phyloP scores from a whole-genome alignment of 2,797 vertebrate genomes.

The Cetoscarus ocellatus region DNA sequence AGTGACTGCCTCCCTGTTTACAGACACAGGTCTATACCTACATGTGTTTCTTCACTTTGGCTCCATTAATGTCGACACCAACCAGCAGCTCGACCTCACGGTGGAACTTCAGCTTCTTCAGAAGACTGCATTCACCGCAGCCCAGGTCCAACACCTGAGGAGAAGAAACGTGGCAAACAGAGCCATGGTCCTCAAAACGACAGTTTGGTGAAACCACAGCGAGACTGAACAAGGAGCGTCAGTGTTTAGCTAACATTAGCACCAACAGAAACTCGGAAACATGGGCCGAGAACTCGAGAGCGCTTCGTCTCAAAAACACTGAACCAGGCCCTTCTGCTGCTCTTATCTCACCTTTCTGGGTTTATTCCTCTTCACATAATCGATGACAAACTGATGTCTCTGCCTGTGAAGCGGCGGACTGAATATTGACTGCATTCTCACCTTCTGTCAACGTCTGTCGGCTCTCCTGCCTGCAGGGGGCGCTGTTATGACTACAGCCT shows the following conservation, averaged over 20 bases:
- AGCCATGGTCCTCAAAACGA: not conserved
- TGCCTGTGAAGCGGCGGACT: slow-evolving; percentile 90
- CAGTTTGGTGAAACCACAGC: not conserved
- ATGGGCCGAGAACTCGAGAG: no score
- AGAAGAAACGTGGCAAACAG: not conserved
- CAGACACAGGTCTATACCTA: slow-evolving; percentile 65
- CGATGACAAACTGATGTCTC: slow-evolving; percentile 89
- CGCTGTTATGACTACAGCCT: slow-evolving; percentile 1
- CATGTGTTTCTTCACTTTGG: slow-evolving; percentile 83
- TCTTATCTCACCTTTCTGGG: slow-evolving; percentile 87
- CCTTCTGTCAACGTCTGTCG: rapidly evolving
- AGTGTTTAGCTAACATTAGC: no score
- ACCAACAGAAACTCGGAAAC: no score
- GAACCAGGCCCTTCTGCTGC: not conserved
- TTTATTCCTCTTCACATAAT: slow-evolving; percentile 86
- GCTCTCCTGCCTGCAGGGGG: not conserved
- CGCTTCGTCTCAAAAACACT: no score
- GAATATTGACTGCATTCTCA: slow-evolving; percentile 77
- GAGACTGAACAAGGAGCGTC: no score
- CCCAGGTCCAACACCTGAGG: slow-evolving; percentile 93
- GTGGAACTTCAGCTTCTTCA: slow-evolving; percentile 88
- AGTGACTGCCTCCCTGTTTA: no score
- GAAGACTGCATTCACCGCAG: slow-evolving; percentile 87
- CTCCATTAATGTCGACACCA: slow-evolving; percentile 88
- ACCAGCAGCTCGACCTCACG: slow-evolving; percentile 87